A percentile compares a stretch with the other conserved stretches of the same genome.
phyloP scores from a whole-genome alignment of 2,113 vertebrate species.

The Salminus brasiliensis region DNA sequence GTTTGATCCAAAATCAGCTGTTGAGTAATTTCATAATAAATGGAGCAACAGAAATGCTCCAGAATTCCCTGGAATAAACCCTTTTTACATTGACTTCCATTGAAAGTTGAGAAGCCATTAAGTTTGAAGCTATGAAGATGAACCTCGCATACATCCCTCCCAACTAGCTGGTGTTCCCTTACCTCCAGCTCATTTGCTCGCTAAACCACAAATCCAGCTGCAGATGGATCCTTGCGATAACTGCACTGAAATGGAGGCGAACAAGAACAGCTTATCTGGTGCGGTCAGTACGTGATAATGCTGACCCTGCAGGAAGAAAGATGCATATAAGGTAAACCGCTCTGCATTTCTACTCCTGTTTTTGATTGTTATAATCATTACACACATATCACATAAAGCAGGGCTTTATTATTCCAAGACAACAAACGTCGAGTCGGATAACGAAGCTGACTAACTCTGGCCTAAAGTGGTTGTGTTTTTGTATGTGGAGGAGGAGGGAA shows the following conservation, averaged over 20 bases:
- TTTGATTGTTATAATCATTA: too few species aligned
- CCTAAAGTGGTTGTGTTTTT: not conserved
- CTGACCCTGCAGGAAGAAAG: not conserved
- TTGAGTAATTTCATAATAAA: too few species aligned
- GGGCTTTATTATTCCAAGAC: slow-evolving; percentile 8
- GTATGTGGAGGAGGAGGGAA: not conserved
- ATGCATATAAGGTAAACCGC: slow-evolving; percentile 14
- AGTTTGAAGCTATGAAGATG: too few species aligned
- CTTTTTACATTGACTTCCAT: too few species aligned
- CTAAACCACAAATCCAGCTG: not conserved
- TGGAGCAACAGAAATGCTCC: too few species aligned
- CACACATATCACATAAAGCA: slow-evolving; percentile 15
- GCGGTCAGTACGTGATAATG: not conserved
- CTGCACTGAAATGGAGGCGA: not conserved
- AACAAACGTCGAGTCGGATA: slow-evolving; percentile 11
- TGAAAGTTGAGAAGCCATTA: too few species aligned
- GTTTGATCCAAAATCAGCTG: too few species aligned
- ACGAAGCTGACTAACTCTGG: not conserved
- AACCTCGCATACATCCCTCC: too few species aligned
- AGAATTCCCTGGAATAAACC: too few species aligned
- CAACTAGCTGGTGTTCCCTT: too few species aligned
- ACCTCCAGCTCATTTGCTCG: too few species aligned
- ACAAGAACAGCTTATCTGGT: not conserved
- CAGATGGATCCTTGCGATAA: not conserved
- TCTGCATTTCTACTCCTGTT: slow-evolving; percentile 10